Evolutionary conservation across 1,140 invertebrate genomes (phyloP).

Genomic region (Ganaspis sp.): DNA sequence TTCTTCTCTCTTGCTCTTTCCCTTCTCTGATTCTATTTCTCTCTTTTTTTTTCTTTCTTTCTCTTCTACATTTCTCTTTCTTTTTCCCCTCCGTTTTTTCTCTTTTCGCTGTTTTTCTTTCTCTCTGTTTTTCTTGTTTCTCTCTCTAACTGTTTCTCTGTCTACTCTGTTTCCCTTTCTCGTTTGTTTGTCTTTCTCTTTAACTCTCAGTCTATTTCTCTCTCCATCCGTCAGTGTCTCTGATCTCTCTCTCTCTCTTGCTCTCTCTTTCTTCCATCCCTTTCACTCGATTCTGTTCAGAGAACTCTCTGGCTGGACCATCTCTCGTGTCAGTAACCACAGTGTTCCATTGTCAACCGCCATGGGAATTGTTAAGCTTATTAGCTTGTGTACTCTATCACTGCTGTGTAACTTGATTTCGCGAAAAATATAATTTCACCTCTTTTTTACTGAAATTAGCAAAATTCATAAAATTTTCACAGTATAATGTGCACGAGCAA

Average conservation of each 20-base stretch:
- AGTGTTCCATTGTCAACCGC: constrained; percentile 66
- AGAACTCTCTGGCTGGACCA: constrained; percentile 59
- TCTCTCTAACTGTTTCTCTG: too few relatives aligned
- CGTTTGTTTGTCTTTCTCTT: constrained; percentile 42
- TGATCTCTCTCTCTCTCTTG: constrained; percentile 49
- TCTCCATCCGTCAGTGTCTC: too few relatives aligned
- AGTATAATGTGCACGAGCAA: not conserved
- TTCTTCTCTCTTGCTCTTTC: constrained; percentile 30
- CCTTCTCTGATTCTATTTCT: too few relatives aligned
- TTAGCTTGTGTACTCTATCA: constrained; percentile 63
- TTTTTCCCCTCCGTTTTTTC: too few relatives aligned
- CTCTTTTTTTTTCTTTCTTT: not conserved
- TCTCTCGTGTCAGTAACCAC: constrained; percentile 67
- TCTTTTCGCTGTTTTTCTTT: too few relatives aligned
- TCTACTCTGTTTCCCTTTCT: too few relatives aligned
- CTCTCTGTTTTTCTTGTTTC: constrained; percentile 43
- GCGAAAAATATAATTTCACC: constrained; percentile 37
- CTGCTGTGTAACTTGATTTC: constrained; percentile 41
- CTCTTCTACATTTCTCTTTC: too few relatives aligned
- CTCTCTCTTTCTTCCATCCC: constrained; percentile 31
- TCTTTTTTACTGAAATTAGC: not conserved
- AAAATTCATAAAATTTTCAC: not conserved
- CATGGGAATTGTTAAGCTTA: constrained; percentile 70
- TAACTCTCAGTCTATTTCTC: constrained; percentile 32
- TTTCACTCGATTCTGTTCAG: constrained; percentile 57